Percentiles rank a stretch among this genome's conserved stretches.
These are phyloP conservation scores for Cataglyphis altisquamis DNA, from an alignment of 2,888 invertebrate species.

Conservation along the genomic window DNA sequence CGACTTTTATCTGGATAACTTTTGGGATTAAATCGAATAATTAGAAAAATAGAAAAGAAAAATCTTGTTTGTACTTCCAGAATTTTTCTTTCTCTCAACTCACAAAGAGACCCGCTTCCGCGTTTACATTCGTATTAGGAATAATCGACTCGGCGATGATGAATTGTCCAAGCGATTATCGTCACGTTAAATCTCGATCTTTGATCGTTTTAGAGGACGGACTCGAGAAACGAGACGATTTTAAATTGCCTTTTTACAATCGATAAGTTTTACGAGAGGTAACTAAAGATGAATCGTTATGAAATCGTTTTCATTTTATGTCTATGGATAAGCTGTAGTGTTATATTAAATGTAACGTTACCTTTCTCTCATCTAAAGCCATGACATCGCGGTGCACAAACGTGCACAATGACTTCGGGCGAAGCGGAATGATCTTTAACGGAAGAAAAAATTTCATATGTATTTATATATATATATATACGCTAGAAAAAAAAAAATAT, in stretches of 20 bases:
- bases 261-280: constrained; percentile 66
- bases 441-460: constrained; percentile 22
- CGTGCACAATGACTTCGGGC: constrained; percentile 31
- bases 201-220: constrained; percentile 53
- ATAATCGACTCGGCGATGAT: constrained; percentile 65
- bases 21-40: constrained; percentile 65
- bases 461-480: constrained; percentile 24
- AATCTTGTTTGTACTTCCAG: constrained; percentile 55
- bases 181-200: constrained; percentile 28
- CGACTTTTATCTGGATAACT: constrained; percentile 71
- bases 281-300: constrained; percentile 60
- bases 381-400: constrained; percentile 51
- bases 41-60: constrained; percentile 29
- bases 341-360: constrained; percentile 56
- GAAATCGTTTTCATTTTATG: constrained; percentile 58
- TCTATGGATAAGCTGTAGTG: constrained; percentile 38
- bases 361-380: constrained; percentile 54
- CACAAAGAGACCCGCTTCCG: constrained; percentile 52
- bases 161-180: constrained; percentile 54
- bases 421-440: constrained; percentile 40
- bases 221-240: constrained; percentile 42
- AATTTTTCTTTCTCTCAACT: constrained; percentile 52
- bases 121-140: constrained; percentile 67
- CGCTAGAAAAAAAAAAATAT: background rate
- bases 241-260: constrained; percentile 63